Evolutionary conservation across 2,797 vertebrate species (phyloP).

Genomic region (Poliocrania exsul): DNA sequence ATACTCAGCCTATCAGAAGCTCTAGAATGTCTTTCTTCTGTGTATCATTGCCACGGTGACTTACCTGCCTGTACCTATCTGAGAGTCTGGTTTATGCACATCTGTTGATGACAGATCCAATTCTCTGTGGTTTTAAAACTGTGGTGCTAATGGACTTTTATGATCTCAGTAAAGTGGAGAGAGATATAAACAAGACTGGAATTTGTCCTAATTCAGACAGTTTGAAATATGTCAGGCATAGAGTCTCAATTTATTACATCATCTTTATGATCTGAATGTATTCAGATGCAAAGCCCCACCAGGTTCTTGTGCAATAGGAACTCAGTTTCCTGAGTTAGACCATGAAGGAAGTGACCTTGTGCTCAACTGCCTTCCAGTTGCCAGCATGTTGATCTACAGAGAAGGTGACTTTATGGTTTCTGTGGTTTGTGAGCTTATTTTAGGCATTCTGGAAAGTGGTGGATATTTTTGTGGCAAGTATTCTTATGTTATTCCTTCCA

Average conservation of each 20-base stretch:
- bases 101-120: neutral
- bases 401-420: neutral
- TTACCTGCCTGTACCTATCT: rapidly evolving
- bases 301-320: neutral
- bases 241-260: neutral
- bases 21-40: neutral
- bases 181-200: neutral
- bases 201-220: neutral
- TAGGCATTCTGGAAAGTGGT: neutral
- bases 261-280: neutral
- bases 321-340: constrained; percentile 3
- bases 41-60: neutral
- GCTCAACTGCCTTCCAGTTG: neutral
- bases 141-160: neutral
- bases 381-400: neutral
- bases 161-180: neutral
- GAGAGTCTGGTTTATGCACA: neutral
- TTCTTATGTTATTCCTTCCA: constrained; percentile 1
- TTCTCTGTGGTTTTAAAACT: neutral
- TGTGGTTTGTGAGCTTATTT: neutral
- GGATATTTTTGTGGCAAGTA: neutral
- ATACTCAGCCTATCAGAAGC: neutral
- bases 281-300: neutral
- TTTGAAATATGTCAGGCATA: neutral
- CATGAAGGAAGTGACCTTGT: constrained; percentile 23